Evolutionary conservation across 92 coral and sea anemone genomes (phyloP).

Genomic region (Diadumene lineata): DNA sequence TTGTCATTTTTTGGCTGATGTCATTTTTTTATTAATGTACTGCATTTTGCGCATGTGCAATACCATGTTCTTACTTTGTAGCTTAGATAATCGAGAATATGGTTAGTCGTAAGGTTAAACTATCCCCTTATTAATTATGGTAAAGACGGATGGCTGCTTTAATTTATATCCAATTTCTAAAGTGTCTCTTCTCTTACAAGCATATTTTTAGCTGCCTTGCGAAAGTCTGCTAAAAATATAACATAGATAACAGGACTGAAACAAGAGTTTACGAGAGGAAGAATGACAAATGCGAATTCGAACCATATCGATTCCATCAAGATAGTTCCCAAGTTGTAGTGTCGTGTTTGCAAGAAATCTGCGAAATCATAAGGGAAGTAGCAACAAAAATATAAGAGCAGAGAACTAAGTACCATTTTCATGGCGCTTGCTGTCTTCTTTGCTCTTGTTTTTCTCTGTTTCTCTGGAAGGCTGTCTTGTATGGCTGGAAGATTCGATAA

Average conservation of each 20-base stretch:
- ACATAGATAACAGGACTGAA: not conserved
- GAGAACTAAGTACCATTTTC: not conserved
- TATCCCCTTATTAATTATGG: too few species aligned
- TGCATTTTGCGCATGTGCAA: too few species aligned
- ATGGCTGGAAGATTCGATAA: not conserved
- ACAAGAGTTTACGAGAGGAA: conserved; percentile 3
- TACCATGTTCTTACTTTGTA: too few species aligned
- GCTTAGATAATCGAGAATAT: too few species aligned
- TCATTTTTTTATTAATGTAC: too few species aligned
- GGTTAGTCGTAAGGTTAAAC: too few species aligned
- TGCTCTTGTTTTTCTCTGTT: not conserved
- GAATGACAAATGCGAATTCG: not conserved
- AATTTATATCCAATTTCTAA: too few species aligned
- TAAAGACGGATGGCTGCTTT: too few species aligned
- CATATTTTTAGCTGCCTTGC: too few species aligned
- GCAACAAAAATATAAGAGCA: not conserved
- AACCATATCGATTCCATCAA: not conserved
- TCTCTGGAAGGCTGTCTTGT: not conserved
- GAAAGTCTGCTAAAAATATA: not conserved
- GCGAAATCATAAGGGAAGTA: not conserved
- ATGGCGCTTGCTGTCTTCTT: conserved; percentile 4
- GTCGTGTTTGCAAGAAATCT: not conserved
- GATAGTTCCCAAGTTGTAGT: not conserved
- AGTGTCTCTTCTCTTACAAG: too few species aligned
- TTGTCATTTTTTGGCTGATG: too few species aligned